Conservation (phyloP, 2,797 vertebrate species). For the Saguinus oedipus region DNA sequence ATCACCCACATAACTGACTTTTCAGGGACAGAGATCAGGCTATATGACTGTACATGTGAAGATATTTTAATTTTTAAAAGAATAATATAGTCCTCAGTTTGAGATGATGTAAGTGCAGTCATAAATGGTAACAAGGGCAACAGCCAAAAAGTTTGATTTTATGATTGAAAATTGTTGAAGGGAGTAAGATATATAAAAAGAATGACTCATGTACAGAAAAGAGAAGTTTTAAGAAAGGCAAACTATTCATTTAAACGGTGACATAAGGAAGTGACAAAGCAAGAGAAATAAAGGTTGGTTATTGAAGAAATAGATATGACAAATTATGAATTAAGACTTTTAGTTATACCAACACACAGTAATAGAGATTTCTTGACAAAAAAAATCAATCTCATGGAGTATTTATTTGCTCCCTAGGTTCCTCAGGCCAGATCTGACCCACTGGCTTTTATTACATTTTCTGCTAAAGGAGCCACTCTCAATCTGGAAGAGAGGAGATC, state of each 20-base stretch:
- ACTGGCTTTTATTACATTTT: constrained; percentile 78
- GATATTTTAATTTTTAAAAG: not conserved
- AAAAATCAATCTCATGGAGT: not conserved
- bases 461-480: constrained; percentile 59
- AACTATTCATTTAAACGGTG: not conserved
- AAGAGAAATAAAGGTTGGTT: not conserved
- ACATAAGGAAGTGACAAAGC: not conserved
- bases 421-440: constrained; percentile 7
- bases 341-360: not conserved
- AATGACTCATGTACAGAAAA: not conserved
- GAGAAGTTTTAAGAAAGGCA: not conserved
- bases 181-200: not conserved
- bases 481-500: constrained; percentile 58
- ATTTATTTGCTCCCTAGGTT: constrained; percentile 66
- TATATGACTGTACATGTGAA: not conserved
- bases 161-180: not conserved
- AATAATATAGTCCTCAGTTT: not conserved
- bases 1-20: not conserved
- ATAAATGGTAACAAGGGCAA: not conserved
- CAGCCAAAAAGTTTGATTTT: not conserved
- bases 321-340: not conserved
- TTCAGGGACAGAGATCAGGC: not conserved
- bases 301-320: not conserved
- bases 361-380: not conserved
- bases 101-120: not conserved